Evolutionary conservation across 2,113 vertebrate species (phyloP).

Genomic region (Todiramphus saurophagus): DNA sequence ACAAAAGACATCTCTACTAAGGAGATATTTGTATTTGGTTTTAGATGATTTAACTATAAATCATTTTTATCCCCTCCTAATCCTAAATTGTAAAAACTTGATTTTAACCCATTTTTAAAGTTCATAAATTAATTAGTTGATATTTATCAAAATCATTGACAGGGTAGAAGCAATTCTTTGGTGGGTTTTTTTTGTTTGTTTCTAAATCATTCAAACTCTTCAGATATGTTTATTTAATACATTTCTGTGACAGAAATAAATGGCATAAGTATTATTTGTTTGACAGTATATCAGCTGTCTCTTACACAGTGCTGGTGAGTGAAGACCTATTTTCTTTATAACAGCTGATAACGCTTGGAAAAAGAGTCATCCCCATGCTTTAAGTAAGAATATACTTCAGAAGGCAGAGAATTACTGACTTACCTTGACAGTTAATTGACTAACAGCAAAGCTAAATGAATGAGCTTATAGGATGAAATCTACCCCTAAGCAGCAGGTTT

Average conservation of each 20-base stretch:
- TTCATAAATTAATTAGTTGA: background rate
- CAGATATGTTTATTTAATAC: background rate
- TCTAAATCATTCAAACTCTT: background rate
- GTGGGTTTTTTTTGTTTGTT: background rate
- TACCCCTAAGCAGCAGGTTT: background rate
- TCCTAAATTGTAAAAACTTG: background rate
- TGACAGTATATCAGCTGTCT: background rate
- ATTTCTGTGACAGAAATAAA: background rate
- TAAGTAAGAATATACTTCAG: background rate
- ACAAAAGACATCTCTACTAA: background rate
- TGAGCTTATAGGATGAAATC: background rate
- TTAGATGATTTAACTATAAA: background rate
- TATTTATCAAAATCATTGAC: background rate
- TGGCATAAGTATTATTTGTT: background rate
- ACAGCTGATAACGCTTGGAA: background rate
- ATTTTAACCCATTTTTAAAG: background rate
- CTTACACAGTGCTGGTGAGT: background rate
- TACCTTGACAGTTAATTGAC: background rate
- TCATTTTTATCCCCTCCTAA: background rate
- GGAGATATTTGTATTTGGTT: background rate
- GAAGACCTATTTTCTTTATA: background rate
- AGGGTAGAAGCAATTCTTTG: background rate
- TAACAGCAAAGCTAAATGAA: background rate
- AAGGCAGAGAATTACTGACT: background rate
- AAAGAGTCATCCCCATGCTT: background rate